Evolutionary conservation across 2,797 vertebrate species (phyloP), one percentile per base, ranked within the genome.

Genomic region (Falco concolor): DNA sequence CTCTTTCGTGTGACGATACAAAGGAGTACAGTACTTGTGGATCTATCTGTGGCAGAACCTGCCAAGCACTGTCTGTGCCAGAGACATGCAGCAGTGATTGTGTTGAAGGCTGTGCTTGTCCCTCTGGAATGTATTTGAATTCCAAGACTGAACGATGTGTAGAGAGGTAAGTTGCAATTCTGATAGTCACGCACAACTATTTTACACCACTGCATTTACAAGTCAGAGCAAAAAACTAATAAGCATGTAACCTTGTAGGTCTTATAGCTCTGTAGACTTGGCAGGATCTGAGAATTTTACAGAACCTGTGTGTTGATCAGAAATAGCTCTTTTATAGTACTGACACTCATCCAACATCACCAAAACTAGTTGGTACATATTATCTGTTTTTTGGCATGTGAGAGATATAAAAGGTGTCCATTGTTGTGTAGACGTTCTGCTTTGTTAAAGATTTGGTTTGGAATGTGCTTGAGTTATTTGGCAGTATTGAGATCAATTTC

Each of bases 81-180:
- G 99, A 98, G 91, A 97, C 87, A 49, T 99, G 99, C 93, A 98
- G 96, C 67, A 97, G 96, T 75, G 98, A 98, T 54, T 99, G 99
- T 92, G 98, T 98, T 89, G 99, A 99, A 96, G 99, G 99, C 73
- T 99, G 99, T 69, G 98, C 98, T 92, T 99, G 99, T 95, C 99
- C 99, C 4, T 93, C 90, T 34, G 98, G 98, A 78, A 98, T 98
- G 82, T 99, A 98, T 92, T 98, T 99, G 97, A 98, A 98, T 94
- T 97, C 97, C 61, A 98, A 97, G 79, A 98, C 98, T 34, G 98
- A 98, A 70, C 98, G 87, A 94, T 99, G 99, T 74, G 98, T 99
- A 52, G 96, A 92, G 90, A 97, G 97, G 98, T 98, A 81, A 59
- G 73, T 19, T 93, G 79, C 60, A 49, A 5, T 40, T 60, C 16